Evolutionary conservation across 2,113 vertebrate genomes (phyloP).

Genomic region (Meriones unguiculatus): DNA sequence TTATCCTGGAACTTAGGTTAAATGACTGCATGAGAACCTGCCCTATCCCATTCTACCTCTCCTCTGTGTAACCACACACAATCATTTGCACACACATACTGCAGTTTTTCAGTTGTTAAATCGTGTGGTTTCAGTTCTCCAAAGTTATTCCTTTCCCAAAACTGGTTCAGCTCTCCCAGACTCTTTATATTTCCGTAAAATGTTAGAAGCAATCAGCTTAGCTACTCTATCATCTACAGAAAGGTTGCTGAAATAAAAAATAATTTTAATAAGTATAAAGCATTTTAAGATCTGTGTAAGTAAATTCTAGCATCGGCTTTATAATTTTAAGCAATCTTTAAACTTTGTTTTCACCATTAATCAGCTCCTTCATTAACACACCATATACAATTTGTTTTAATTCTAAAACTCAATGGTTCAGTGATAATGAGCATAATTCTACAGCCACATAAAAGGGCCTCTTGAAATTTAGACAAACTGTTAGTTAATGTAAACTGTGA

Average conservation of each 20-base stretch:
- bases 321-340: not conserved
- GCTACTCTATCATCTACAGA: constrained; percentile 21
- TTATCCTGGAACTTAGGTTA: not conserved
- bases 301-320: constrained; percentile 2
- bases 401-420: constrained; percentile 19
- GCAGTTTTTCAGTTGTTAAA: not conserved
- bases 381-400: constrained; percentile 18
- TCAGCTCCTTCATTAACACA: not conserved
- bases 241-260: not conserved
- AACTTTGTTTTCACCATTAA: constrained; percentile 63
- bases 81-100: not conserved
- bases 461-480: constrained; percentile 25
- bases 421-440: constrained; percentile 71
- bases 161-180: constrained; percentile 18
- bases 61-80: not conserved
- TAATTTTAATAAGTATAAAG: constrained; percentile 39
- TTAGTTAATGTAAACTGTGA: constrained; percentile 29
- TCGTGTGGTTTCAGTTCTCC: not conserved
- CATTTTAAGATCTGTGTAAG: not conserved
- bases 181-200: constrained; percentile 29
- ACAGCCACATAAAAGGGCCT: constrained; percentile 73
- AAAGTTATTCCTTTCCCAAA: constrained; percentile 39
- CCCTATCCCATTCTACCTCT: not conserved
- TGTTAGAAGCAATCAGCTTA: constrained; percentile 33
- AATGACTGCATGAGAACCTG: not conserved